Evolutionary conservation across 2,888 invertebrate species (phyloP).

Genomic region (Mesochorus sp.): DNA sequence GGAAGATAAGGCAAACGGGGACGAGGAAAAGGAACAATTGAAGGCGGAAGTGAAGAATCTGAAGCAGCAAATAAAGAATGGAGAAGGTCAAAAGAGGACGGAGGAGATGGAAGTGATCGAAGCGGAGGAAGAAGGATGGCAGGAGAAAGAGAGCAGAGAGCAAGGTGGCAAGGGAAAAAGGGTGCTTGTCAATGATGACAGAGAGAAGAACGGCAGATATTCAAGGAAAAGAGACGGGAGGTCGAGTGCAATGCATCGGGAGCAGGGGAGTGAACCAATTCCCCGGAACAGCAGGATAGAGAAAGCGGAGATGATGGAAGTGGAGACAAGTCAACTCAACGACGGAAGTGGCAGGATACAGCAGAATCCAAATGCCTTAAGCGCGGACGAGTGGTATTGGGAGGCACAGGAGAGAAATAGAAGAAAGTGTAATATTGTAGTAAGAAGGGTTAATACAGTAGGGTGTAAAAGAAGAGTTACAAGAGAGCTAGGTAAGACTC

Average conservation of each 20-base stretch:
- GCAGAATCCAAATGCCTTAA: background rate
- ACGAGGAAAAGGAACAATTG: background rate
- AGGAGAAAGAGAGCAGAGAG: background rate
- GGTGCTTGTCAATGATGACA: too few species aligned
- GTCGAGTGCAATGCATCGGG: too few species aligned
- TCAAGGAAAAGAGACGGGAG: too few species aligned
- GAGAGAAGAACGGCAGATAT: too few species aligned
- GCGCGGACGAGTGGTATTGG: slow-evolving; percentile 2
- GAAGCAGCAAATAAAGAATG: background rate
- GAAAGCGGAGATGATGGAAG: too few species aligned
- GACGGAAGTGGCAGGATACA: background rate
- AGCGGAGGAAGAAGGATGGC: too few species aligned
- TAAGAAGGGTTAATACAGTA: background rate
- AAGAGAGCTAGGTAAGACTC: background rate
- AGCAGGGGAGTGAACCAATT: too few species aligned
- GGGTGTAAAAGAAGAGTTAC: background rate
- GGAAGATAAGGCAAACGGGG: background rate
- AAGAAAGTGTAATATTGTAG: slow-evolving; percentile 6
- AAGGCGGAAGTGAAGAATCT: background rate
- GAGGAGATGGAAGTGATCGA: background rate
- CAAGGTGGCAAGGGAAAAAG: background rate
- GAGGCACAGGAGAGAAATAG: background rate
- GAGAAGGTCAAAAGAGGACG: background rate
- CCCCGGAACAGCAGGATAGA: too few species aligned
- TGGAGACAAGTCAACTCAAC: too few species aligned